Evolutionary conservation across 2,888 invertebrate species (phyloP).

Genomic region (Chrysolina oricalcia): DNA sequence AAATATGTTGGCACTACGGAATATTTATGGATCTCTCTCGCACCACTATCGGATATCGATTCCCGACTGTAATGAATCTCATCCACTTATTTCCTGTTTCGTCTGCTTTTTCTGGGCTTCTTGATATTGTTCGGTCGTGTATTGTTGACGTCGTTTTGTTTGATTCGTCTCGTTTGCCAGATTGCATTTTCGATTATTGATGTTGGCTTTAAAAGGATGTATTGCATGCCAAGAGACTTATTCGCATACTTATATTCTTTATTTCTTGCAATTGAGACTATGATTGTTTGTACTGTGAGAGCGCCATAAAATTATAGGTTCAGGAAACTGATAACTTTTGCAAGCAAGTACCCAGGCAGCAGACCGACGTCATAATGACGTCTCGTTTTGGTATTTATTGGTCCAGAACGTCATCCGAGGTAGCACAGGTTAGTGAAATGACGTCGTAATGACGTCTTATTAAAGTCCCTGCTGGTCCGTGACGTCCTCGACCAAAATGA

Average conservation of each 20-base stretch:
- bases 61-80: slow-evolving; percentile 41
- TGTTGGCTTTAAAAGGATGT: slow-evolving; percentile 2
- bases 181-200: slow-evolving; percentile 1
- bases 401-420: too few species aligned
- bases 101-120: slow-evolving; percentile 24
- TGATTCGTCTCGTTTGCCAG: slow-evolving; percentile 19
- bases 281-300: too few species aligned
- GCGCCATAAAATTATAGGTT: too few species aligned
- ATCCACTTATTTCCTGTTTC: slow-evolving; percentile 37
- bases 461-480: too few species aligned
- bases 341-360: too few species aligned
- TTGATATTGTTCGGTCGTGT: slow-evolving; percentile 22
- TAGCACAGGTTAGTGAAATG: too few species aligned
- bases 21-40: slow-evolving; percentile 45
- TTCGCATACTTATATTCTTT: slow-evolving; percentile 33
- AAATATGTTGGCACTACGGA: slow-evolving; percentile 55
- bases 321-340: too few species aligned
- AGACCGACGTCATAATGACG: too few species aligned
- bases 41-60: slow-evolving; percentile 45
- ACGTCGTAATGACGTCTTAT: too few species aligned
- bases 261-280: too few species aligned
- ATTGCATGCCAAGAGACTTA: background rate
- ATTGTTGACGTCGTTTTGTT: slow-evolving; percentile 24
- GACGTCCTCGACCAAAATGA: too few species aligned
- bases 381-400: too few species aligned